Evolutionary conservation across 2,888 invertebrate species (phyloP), one percentile per base, ranked within the genome.

Genomic region (Agonum fuliginosum): DNA sequence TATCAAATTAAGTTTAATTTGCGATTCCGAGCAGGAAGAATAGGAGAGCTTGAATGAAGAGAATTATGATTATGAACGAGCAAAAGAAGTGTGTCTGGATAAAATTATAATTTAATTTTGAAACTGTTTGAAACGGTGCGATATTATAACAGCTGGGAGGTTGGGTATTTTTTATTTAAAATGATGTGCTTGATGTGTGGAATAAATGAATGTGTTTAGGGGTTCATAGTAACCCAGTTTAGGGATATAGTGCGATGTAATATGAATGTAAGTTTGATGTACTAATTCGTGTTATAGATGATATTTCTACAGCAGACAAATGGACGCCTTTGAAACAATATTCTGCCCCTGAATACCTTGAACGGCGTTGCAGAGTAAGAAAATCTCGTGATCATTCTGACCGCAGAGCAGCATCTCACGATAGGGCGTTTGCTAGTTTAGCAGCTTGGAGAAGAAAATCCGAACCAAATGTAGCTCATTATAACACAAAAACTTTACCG

Each of bases 341-440:
- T 72, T 94, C 94, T 22, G 96, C 96, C 0, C 97, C 97, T 0
- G 96, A 97, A 81, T 97, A 97, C 86, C 88, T 97, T 78, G 97
- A 97, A 84, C 93, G 94, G 81, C 89, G 97, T 24, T 95, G 95
- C 8, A 88, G 92, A 80, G 86, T 92, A 5, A 90, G 91, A 82
- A 92, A 91, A 83, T 86, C 87, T 1, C 88, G 90, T 73, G 91
- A 90, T 82, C 86, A 86, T 71, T 86, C 81, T 74, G 79, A 82
- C 24, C 82, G 80, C 58, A 80, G 86, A 70, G 84, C 86, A 0
- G 83, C 85, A 1, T 87, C 86, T 3, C 86, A 86, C 22, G 91
- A 91, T 80, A 87, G 88, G 3, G 83, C 83, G 85, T 91, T 85
- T 87, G 89, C 78, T 85, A 90, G 83, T 82, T 90, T 93, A 81